These are phyloP conservation scores for Terrapene triunguis DNA, from an alignment of 2,113 vertebrate species.

Conservation along the genomic window DNA sequence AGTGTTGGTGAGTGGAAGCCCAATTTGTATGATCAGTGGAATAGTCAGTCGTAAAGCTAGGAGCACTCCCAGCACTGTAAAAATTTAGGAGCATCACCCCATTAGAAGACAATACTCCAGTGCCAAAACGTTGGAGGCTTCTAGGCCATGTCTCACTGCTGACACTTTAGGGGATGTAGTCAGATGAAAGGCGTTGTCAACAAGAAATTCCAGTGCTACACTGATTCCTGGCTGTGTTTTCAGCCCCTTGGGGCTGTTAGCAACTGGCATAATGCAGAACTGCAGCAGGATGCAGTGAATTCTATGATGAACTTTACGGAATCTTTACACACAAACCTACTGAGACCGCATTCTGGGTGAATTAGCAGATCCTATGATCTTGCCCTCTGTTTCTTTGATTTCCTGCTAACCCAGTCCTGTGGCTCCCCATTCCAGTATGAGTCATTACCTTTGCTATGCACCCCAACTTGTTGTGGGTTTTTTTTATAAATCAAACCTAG, in stretches of 20 bases:
- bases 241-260: not conserved
- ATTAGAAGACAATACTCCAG: not conserved
- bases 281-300: rapidly evolving
- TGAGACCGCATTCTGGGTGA: rapidly evolving
- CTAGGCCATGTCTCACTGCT: rapidly evolving
- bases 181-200: not conserved
- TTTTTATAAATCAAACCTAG: rapidly evolving
- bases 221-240: not conserved
- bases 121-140: not conserved
- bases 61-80: not conserved
- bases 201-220: not conserved
- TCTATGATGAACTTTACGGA: not conserved
- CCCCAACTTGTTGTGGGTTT: not conserved
- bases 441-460: not conserved
- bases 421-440: not conserved
- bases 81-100: not conserved
- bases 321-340: rapidly evolving
- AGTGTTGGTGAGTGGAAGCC: not conserved
- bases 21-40: not conserved
- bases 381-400: not conserved
- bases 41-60: not conserved
- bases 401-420: not conserved
- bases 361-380: rapidly evolving
- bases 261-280: not conserved
- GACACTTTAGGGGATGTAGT: not conserved